Conservation (phyloP, 2,888 invertebrate species). For the Andrena praecox region DNA sequence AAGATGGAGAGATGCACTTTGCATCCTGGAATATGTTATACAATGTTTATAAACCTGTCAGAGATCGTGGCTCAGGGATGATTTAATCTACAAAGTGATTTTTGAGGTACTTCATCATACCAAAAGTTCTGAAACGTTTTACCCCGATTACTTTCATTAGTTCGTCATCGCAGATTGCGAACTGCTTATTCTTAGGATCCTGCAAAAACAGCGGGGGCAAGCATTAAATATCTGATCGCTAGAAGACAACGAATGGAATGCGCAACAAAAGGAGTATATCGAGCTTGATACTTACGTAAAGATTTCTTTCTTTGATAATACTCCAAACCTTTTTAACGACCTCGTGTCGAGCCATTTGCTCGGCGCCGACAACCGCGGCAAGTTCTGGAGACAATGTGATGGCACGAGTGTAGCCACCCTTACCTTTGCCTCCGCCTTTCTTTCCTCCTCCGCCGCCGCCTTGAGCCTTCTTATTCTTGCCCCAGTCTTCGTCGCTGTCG, state of each 20-base stretch:
- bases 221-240: neutral
- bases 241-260: neutral
- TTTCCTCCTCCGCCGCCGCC: slow-evolving; percentile 80
- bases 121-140: slow-evolving; percentile 97
- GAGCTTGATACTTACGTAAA: slow-evolving; percentile 87
- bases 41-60: slow-evolving; percentile 74
- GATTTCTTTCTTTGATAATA: slow-evolving; percentile 94
- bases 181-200: slow-evolving; percentile 98
- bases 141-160: slow-evolving; percentile 95
- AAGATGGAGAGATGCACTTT: slow-evolving; percentile 74
- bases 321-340: slow-evolving; percentile 96
- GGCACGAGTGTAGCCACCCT: slow-evolving; percentile 93
- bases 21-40: slow-evolving; percentile 77
- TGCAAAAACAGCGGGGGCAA: slow-evolving; percentile 76
- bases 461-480: slow-evolving; percentile 86
- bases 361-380: slow-evolving; percentile 93
- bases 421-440: slow-evolving; percentile 83
- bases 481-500: slow-evolving; percentile 90
- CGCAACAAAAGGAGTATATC: neutral
- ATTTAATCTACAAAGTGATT: slow-evolving; percentile 92
- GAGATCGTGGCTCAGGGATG: slow-evolving; percentile 71
- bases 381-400: slow-evolving; percentile 94
- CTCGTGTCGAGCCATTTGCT: slow-evolving; percentile 94
- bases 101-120: slow-evolving; percentile 98
- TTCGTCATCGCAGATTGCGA: slow-evolving; percentile 96